These are phyloP conservation scores for Crotalus helleri DNA, from an alignment of 2,113 vertebrate species.

Conservation along the genomic window DNA sequence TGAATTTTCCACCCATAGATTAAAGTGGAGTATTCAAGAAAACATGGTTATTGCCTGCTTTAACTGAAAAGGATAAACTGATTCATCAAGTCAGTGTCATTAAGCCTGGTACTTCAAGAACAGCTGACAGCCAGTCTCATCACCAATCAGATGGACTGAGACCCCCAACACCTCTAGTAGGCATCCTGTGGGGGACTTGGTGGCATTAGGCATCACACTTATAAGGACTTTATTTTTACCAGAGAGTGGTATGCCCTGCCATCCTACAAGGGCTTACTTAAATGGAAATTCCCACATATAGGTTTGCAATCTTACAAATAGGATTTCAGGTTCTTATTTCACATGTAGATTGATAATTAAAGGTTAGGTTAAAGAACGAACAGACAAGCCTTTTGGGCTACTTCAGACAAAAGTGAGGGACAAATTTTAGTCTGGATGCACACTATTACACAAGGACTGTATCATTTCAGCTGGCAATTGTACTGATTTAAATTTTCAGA, in stretches of 20 bases:
- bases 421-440: neutral
- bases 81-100: neutral
- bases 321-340: neutral
- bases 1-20: neutral
- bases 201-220: neutral
- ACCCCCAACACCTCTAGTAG: neutral
- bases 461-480: neutral
- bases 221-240: slow-evolving; percentile 13
- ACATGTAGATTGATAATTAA: neutral
- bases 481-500: neutral
- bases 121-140: neutral
- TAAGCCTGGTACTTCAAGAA: neutral
- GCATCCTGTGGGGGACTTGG: neutral
- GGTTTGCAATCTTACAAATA: neutral
- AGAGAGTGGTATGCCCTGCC: neutral
- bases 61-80: neutral
- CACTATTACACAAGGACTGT: neutral
- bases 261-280: neutral
- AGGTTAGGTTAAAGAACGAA: neutral
- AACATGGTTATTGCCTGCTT: neutral
- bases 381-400: neutral
- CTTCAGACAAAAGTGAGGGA: neutral
- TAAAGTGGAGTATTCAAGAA: neutral
- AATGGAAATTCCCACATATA: neutral
- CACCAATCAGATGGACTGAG: neutral